Base-by-base conservation (phyloP, 2,797 vertebrate species). In the Helostoma temminkii region DNA sequence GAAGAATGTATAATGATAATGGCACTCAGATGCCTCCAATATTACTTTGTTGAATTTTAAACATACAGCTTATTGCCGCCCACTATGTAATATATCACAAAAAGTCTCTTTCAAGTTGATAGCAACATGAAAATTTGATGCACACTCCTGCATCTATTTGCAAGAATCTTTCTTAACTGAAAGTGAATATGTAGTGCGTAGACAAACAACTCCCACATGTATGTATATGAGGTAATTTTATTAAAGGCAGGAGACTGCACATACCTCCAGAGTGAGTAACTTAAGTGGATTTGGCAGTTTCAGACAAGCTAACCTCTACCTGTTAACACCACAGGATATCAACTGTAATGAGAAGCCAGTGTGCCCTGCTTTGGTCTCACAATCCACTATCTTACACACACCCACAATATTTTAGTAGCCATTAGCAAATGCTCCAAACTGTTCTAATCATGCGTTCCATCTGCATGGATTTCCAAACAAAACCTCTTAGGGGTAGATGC, bases 101-200 rank as follows among this genome's bases (percentile, higher is more conserved):
- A 42, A 42, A n/a, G 62, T 75, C 41, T 47, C 55, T 84, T 81
- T 77, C 63, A 83, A 58, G 64, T 58, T 75, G 72, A 82, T 79
- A 68, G 74, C 54, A 22, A 19, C 45, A 82, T 89, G 30, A 84
- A 88, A 88, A 82, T 85, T 84, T 83, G 59, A 87, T 84, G 76
- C 58, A 24, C 41, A 70, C 45, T 76, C 78, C 45, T 75, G 22
- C 58, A 70, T 79, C 45, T 43, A 66, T 78, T 74, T n/a, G 42
- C 50, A 63, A 57, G 24, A 58, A 54, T 66, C 46, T 55, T 61
- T 76, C 43, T 64, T n/a, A 68, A 66, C 37, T 47, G 50, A 74
- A 87, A 82, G 68, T 58, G 63, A 72, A 74, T 84, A 82, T 83
- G 52, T 83, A 34, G 55, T 68, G 84, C 34, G 72, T 74, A 58